Base-by-base conservation (phyloP, 2,888 invertebrate species). In the Incurvaria masculella region DNA sequence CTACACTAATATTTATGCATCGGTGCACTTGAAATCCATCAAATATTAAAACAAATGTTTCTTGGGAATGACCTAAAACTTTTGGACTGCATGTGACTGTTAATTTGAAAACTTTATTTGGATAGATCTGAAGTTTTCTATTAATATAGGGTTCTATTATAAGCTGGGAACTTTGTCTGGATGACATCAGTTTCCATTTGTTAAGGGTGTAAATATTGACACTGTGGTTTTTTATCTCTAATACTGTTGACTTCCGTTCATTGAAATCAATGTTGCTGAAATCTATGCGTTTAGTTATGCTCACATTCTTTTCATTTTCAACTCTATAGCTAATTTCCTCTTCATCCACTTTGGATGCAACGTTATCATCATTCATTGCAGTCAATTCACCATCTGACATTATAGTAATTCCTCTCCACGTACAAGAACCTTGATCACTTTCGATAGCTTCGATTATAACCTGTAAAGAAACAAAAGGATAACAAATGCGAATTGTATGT, bases 401-500 rank as follows among this genome's bases (percentile, higher is more conserved):
- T 51, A 75, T 53, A 61, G 68, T 71, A 46, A 87, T 59, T 1
- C 85, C 86, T 55, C 89, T 73, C 86, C 86, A 83, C 43, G 66
- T 65, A 49, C 68, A 80, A 11, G 59, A 56, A 16, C 75, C 79
- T 70, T 87, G 85, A 55, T 84, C 82, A 63, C 89, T 89, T 68
- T 91, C 91, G 56, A 91, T 87, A 2, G 84, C 80, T 61, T 90
- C 86, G 4, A 81, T 80, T 48, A 79, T 61, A 2, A 88, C 72
- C 79, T 79, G 61, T 52, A 46, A 64, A 62, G n/a, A 56, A 48
- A 48, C 4, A 44, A 43, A 11, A 45, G 44, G 53, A n/a, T n/a
- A n/a, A n/a, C n/a, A n/a, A n/a, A n/a, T n/a, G n/a, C n/a, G n/a
- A n/a, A n/a, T n/a, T n/a, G n/a, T n/a, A n/a, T n/a, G n/a, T n/a